Evolutionary conservation across 2,888 invertebrate genomes (phyloP).

Genomic region (Polyommatus icarus): DNA sequence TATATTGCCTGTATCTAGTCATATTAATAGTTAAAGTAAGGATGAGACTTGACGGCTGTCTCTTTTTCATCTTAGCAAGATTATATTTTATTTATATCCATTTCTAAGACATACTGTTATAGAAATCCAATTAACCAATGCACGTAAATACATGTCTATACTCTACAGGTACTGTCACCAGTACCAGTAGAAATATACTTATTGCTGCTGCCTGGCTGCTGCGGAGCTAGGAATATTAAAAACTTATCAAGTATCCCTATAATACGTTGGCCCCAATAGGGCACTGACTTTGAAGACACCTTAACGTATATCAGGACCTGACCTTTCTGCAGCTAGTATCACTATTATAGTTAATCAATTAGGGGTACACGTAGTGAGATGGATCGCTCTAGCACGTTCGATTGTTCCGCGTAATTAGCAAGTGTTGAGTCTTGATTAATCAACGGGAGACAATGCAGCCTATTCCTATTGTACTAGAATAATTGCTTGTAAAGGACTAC

Average conservation of each 20-base stretch:
- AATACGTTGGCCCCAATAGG: background rate
- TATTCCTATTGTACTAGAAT: background rate
- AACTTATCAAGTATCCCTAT: background rate
- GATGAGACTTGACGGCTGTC: background rate
- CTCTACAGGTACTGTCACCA: too few relatives aligned
- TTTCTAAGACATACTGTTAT: too few relatives aligned
- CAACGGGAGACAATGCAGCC: background rate
- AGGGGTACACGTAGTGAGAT: background rate
- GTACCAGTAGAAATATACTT: too few relatives aligned
- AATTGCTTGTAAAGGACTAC: background rate
- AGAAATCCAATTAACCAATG: too few relatives aligned
- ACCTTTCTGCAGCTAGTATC: background rate
- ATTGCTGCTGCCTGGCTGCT: too few relatives aligned
- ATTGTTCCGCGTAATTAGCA: background rate
- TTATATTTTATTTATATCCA: too few relatives aligned
- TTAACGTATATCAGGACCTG: background rate
- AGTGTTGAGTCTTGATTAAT: background rate
- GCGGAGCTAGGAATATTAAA: too few relatives aligned
- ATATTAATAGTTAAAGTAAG: background rate
- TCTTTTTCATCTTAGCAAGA: too few relatives aligned
- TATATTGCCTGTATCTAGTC: background rate
- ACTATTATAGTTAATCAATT: conserved; percentile 2
- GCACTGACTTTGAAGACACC: background rate
- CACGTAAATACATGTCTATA: too few relatives aligned
- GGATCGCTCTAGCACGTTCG: background rate